A percentile compares a stretch with the other conserved stretches of the same genome.
phyloP scores from a whole-genome alignment of 2,797 vertebrate species.

The Saguinus oedipus region DNA sequence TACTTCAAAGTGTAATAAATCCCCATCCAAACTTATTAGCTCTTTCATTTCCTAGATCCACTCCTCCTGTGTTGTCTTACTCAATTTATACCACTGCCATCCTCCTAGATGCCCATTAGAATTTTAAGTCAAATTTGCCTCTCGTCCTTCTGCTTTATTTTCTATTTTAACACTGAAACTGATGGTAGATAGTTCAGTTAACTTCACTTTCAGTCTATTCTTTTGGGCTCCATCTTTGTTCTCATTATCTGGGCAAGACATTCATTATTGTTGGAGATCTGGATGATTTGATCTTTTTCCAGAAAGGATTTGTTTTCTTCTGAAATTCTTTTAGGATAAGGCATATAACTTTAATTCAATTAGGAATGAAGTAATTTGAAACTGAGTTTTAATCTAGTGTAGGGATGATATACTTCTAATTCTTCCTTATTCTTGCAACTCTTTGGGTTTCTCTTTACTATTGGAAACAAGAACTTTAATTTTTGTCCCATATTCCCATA shows the following conservation, averaged over 20 bases:
- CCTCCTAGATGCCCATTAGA: not conserved
- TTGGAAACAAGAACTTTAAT: not conserved
- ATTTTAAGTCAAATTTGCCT: not conserved
- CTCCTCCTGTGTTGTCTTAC: not conserved
- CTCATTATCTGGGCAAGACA: not conserved
- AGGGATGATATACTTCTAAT: not conserved
- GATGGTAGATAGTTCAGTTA: not conserved
- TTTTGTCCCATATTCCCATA: not conserved
- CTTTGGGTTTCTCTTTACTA: not conserved
- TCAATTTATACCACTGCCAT: not conserved
- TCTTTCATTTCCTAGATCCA: constrained; percentile 22
- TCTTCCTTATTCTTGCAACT: not conserved
- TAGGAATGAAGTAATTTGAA: not conserved
- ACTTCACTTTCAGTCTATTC: not conserved
- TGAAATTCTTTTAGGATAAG: not conserved
- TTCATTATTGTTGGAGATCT: not conserved
- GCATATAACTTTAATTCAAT: not conserved
- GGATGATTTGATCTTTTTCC: not conserved
- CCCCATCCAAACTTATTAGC: constrained; percentile 1
- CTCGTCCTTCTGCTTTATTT: not conserved
- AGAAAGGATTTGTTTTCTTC: not conserved
- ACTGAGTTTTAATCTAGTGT: not conserved
- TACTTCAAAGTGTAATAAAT: constrained; percentile 62
- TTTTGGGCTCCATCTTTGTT: not conserved
- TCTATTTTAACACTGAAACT: not conserved